Base-by-base conservation (phyloP, 1,140 invertebrate species). In the Nylanderia fulva region DNA sequence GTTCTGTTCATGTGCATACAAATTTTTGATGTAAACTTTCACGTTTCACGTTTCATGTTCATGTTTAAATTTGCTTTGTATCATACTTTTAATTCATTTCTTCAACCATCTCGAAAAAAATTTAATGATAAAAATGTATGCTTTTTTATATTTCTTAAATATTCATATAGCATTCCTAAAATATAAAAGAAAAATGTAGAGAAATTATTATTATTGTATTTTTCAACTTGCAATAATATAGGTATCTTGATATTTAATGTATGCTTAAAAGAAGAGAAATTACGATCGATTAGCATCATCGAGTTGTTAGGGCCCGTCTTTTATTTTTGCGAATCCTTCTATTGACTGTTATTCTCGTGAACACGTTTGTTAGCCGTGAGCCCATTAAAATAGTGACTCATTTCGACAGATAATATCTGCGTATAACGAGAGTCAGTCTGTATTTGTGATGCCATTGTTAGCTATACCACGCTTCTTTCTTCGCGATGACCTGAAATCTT, bases 331-430 rank as follows among this genome's bases (percentile, higher is more conserved):
- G 45, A 21, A 27, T 45, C 66, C 13, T 85, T 83, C 33, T n/a
- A 52, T 75, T 36, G 13, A 75, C 52, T 64, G n/a, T 61, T 63
- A 48, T 72, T 66, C 52, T 54, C 27, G 11, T 18, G 1, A 74
- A 60, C 56, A 64, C 36, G 64, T 80, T 74, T 71, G 80, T 77
- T 58, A 74, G 54, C n/a, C 27, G 76, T 76, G 39, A 11, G 29
- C 52, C 42, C 76, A 58, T 90, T n/a, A 83, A 85, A 82, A 79
- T 66, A 71, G 11, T 89, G 82, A 89, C 48, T 90, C 85, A 87
- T 85, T 89, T 85, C 52, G 82, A 69, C 85, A 87, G 80, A 90
- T 90, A 82, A 63, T 72, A 90, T 90, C 86, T 88, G 86, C 72
- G 61, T 13, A 77, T 36, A 29, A 72, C 71, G 42, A 84, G 71